Conservation (phyloP, 2,797 vertebrate species). For the Sylvia borin region DNA sequence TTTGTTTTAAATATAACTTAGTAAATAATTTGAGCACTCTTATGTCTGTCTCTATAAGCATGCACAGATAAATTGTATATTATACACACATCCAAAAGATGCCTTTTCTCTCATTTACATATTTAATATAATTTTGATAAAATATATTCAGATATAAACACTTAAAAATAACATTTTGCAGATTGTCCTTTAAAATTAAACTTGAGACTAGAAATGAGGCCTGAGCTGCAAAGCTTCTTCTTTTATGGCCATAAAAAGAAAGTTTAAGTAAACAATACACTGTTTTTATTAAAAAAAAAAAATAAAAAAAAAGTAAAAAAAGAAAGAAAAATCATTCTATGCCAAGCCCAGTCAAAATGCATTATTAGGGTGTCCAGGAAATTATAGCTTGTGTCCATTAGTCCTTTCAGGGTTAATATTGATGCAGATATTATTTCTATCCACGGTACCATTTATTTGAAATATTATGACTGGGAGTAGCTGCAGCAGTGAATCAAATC, state of each 20-base stretch:
- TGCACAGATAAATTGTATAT: background rate
- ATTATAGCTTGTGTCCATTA: conserved; percentile 93
- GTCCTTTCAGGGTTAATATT: conserved; percentile 99
- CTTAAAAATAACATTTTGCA: background rate
- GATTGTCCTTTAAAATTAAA: background rate
- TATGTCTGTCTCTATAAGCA: background rate
- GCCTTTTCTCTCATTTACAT: background rate
- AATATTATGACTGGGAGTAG: conserved; percentile 97
- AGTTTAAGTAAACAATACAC: conserved; percentile 60
- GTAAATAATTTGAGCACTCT: background rate
- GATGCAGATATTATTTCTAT: conserved; percentile 99
- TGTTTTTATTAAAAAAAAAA: background rate
- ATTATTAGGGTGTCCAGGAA: conserved; percentile 91
- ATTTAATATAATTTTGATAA: background rate
- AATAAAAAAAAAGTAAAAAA: background rate
- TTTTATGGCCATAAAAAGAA: background rate
- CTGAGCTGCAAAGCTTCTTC: background rate
- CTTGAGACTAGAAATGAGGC: background rate
- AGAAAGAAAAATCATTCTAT: conserved; percentile 63
- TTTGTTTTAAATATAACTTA: conserved; percentile 27
- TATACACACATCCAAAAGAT: background rate
- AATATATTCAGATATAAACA: background rate
- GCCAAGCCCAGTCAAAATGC: conserved; percentile 79
- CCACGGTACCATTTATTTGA: conserved; percentile 98
- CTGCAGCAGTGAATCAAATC: conserved; percentile 98